Percentiles rank a stretch among this genome's conserved stretches.
phyloP scores from a whole-genome alignment of 2,797 vertebrate genomes.

The Alca torda region DNA sequence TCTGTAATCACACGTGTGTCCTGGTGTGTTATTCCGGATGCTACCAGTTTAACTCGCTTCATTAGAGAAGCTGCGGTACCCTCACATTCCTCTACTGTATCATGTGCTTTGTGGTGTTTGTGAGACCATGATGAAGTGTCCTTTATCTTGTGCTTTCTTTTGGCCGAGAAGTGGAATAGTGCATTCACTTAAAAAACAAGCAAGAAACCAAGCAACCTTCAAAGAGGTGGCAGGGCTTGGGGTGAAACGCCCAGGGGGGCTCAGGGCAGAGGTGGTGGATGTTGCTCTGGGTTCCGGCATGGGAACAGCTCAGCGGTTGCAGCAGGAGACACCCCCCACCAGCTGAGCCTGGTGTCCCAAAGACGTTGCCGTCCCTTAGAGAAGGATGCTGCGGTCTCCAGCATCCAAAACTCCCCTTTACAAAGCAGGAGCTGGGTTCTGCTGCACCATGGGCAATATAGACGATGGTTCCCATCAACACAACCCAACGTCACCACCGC shows the following conservation, averaged over 20 bases:
- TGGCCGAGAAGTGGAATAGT: neutral
- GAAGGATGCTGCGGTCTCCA: neutral
- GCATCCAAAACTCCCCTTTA: neutral
- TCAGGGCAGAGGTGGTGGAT: neutral
- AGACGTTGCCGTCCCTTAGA: neutral
- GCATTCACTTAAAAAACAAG: neutral
- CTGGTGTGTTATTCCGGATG: neutral
- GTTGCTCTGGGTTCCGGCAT: too few species aligned
- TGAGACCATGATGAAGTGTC: neutral
- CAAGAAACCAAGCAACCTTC: neutral
- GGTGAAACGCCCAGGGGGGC: accelerated
- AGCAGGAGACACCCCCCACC: neutral
- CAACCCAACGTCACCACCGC: accelerated
- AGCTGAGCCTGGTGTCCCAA: neutral
- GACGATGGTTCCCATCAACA: accelerated
- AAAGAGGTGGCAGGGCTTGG: neutral
- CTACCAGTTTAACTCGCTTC: neutral
- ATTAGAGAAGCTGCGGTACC: neutral
- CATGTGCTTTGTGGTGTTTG: neutral
- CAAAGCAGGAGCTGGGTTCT: neutral
- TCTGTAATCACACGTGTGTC: neutral
- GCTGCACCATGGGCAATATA: neutral
- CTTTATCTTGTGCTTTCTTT: neutral
- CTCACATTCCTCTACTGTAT: neutral
- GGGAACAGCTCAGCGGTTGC: neutral